Base-by-base conservation (phyloP, 2,797 vertebrate genomes). In the Orestias chungarensis region DNA sequence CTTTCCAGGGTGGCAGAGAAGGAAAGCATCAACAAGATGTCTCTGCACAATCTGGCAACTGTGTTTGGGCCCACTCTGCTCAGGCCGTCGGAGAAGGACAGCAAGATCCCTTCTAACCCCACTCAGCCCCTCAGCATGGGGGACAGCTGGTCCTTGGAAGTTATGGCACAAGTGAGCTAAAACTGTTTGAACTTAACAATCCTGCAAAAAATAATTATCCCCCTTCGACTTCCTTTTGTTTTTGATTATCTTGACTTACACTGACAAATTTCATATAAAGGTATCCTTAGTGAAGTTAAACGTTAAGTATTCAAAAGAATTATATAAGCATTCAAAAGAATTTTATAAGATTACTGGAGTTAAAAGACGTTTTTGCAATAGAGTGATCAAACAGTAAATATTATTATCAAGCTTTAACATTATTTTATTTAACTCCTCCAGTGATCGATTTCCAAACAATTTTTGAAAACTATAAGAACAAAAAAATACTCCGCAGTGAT, bases 121-220 rank as follows among this genome's bases (percentile, higher is more conserved):
- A 97, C 96, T 4, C 97, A 99, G 68, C 96, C 98, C 9, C 97
- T 99, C 91, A 96, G 96, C 78, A 99, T 99, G 97, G 95, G 96
- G 3, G 98, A 99, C 88, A 99, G 98, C 93, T 99, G 98, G 98
- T 99, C 98, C 59, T 93, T 98, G 83, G 98, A 99, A 87, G 98
- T 99, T 80, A 99, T 99, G 98, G 97, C 97, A 84, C 98, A 99
- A 96, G 98, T 99, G 66, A 71, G 69, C 31, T 27, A 12, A 14
- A 4, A 17, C 40, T 27, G 29, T 71, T 49, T 11, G 1, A 20
- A 44, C 5, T n/a, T n/a, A 42, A 59, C 11, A 6, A n/a, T 29
- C 17, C 15, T 52, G 50, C 27, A 11, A 25, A 50, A 50, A 52
- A 20, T 6, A 11, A 25, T 50, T 23, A 23, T 8, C 20, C 20